phyloP scores from a whole-genome alignment of 2,797 vertebrate genomes.

The Acanthurus leucopareius region DNA sequence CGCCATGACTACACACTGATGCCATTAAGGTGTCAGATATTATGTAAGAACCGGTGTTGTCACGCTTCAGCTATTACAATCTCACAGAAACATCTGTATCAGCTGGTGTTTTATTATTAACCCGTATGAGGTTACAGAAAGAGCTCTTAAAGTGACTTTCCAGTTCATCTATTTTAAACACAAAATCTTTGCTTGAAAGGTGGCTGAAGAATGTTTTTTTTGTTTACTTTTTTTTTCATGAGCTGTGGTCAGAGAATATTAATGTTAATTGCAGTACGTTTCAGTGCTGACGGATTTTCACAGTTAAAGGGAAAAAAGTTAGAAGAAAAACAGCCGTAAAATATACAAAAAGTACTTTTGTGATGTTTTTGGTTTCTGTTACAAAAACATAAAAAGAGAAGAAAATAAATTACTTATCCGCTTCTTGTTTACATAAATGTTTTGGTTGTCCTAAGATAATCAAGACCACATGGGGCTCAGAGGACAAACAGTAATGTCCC shows the following conservation, averaged over 20 bases:
- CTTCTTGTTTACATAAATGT: too few relatives aligned
- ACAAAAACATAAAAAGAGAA: too few relatives aligned
- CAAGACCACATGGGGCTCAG: too few relatives aligned
- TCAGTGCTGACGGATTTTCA: too few relatives aligned
- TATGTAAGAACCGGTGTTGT: neutral
- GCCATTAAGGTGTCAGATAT: conserved; percentile 17
- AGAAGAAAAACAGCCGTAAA: too few relatives aligned
- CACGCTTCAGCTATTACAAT: neutral
- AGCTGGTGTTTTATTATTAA: neutral
- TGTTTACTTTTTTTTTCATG: neutral
- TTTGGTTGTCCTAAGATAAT: too few relatives aligned
- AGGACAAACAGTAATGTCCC: too few relatives aligned
- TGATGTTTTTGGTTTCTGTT: too few relatives aligned
- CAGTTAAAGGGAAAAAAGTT: too few relatives aligned
- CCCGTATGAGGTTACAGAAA: neutral
- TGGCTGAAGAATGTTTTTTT: neutral
- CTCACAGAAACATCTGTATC: neutral
- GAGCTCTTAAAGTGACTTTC: neutral
- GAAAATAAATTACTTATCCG: too few relatives aligned
- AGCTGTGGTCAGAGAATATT: neutral
- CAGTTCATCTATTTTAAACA: neutral
- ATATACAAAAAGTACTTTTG: too few relatives aligned
- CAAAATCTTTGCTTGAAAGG: neutral
- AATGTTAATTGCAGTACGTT: too few relatives aligned
- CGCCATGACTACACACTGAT: conserved; percentile 16